phyloP scores from a whole-genome alignment of 2,113 vertebrate species.

The Puntigrus tetrazona region DNA sequence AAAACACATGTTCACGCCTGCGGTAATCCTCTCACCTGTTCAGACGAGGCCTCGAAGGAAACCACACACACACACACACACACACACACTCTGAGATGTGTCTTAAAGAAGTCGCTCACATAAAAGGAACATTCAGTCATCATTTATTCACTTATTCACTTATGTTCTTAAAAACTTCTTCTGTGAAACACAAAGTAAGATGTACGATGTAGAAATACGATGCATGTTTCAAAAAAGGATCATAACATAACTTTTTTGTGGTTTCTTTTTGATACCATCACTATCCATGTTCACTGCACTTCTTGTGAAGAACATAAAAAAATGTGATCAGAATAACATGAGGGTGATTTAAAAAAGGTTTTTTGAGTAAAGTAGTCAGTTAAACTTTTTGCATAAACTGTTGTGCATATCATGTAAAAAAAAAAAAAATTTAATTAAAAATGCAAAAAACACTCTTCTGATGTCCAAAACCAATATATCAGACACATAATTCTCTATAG shows the following conservation, averaged over 20 bases:
- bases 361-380: neutral
- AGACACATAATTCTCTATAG: neutral
- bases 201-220: neutral
- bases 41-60: slow-evolving; percentile 29
- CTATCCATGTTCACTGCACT: neutral
- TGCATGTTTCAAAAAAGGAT: neutral
- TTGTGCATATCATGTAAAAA: neutral
- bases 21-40: slow-evolving; percentile 66
- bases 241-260: neutral
- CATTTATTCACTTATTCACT: neutral
- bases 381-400: neutral
- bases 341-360: neutral
- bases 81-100: neutral
- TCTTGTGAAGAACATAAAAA: neutral
- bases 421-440: neutral
- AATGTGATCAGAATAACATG: neutral
- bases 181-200: neutral
- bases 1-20: slow-evolving; percentile 63
- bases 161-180: neutral
- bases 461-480: neutral
- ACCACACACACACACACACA: neutral
- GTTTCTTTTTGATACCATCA: neutral
- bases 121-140: neutral
- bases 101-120: neutral
- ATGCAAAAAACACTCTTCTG: neutral